Conservation (phyloP, 2,113 vertebrate species). For the Petroica traversi region DNA sequence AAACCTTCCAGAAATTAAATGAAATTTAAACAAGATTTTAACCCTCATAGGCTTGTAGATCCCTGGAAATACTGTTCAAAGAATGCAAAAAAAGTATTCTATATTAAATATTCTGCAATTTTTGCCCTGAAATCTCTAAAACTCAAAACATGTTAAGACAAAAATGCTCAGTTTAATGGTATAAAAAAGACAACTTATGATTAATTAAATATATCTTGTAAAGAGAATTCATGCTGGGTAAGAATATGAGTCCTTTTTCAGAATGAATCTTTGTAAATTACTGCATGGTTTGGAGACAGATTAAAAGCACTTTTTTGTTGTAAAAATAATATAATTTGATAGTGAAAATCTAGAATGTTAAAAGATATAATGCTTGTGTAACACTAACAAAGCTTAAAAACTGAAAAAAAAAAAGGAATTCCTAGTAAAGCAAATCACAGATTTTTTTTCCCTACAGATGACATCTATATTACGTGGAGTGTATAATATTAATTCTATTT, state of each 20-base stretch:
- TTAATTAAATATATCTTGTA: slow-evolving; percentile 23
- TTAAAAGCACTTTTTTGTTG: background rate
- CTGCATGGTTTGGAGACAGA: background rate
- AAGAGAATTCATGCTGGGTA: background rate
- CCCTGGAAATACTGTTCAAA: background rate
- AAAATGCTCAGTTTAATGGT: background rate
- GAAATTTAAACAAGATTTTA: slow-evolving; percentile 63
- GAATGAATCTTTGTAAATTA: background rate
- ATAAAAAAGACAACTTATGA: background rate
- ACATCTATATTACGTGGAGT: background rate
- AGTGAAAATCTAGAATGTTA: background rate
- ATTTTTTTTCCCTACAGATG: background rate
- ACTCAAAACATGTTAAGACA: background rate
- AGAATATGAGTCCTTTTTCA: background rate
- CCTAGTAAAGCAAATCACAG: background rate
- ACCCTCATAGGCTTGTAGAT: background rate
- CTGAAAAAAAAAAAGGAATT: background rate
- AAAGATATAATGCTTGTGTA: background rate
- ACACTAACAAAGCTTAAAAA: background rate
- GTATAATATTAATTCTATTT: background rate
- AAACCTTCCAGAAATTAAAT: slow-evolving; percentile 60
- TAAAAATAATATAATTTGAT: background rate
- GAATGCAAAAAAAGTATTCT: background rate
- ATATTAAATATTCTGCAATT: background rate
- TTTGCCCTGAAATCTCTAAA: background rate